These are phyloP conservation scores for Motacilla tschutschensis DNA, from an alignment of 2,113 vertebrate genomes.

Conservation along the genomic window DNA sequence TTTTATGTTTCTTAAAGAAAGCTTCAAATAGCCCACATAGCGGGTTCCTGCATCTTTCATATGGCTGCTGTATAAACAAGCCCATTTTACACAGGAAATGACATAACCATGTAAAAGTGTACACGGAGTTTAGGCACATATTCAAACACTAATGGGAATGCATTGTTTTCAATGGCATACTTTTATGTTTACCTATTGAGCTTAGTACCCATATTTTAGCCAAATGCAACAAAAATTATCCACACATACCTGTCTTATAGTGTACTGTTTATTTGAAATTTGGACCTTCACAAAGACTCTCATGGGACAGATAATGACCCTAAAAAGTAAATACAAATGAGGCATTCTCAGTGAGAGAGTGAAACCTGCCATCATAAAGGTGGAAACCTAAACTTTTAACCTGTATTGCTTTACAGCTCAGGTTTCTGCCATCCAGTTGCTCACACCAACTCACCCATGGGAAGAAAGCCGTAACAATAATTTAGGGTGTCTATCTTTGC, in stretches of 20 bases:
- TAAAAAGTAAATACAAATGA: slow-evolving; percentile 70
- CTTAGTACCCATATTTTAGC: slow-evolving; percentile 73
- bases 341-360: slow-evolving; percentile 54
- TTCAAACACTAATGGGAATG: slow-evolving; percentile 75
- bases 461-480: background rate
- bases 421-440: slow-evolving; percentile 37
- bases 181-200: slow-evolving; percentile 76
- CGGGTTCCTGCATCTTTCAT: slow-evolving; percentile 66
- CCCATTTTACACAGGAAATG: slow-evolving; percentile 85
- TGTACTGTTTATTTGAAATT: slow-evolving; percentile 74
- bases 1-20: slow-evolving; percentile 69
- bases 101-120: slow-evolving; percentile 78
- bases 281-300: slow-evolving; percentile 72
- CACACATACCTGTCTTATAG: slow-evolving; percentile 78
- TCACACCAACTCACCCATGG: slow-evolving; percentile 11
- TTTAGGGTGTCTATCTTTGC: slow-evolving; percentile 12
- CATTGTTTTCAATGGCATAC: slow-evolving; percentile 85
- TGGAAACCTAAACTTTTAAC: slow-evolving; percentile 70
- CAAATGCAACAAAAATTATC: slow-evolving; percentile 80
- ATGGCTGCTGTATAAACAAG: slow-evolving; percentile 73
- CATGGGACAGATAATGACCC: slow-evolving; percentile 67
- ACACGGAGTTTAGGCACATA: slow-evolving; percentile 75
- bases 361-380: slow-evolving; percentile 64
- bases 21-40: slow-evolving; percentile 72
- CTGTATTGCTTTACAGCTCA: slow-evolving; percentile 43